A percentile compares a stretch with the other conserved stretches of the same genome.
These are phyloP conservation scores for Operophtera brumata DNA, from an alignment of 2,888 invertebrate species.

Conservation along the genomic window DNA sequence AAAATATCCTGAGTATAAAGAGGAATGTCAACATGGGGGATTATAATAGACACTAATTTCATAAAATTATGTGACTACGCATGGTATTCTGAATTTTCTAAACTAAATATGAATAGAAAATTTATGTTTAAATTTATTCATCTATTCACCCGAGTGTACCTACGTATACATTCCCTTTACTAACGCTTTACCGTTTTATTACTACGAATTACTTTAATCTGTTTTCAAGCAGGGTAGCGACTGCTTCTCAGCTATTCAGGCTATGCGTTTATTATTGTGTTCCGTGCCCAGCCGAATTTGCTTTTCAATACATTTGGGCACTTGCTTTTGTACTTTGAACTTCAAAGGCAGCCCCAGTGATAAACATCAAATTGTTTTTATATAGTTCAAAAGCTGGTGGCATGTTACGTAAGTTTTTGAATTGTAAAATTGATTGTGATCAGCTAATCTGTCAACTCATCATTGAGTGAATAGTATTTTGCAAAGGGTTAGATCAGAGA, in stretches of 20 bases:
- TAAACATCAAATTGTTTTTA: background rate
- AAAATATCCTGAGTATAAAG: too few relatives aligned
- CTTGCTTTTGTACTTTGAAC: conserved; percentile 6
- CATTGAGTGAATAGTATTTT: too few relatives aligned
- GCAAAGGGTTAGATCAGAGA: too few relatives aligned
- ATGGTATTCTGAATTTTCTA: too few relatives aligned
- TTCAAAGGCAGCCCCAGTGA: background rate
- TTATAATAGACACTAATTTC: too few relatives aligned
- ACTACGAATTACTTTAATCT: conserved; percentile 44
- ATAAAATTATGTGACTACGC: too few relatives aligned
- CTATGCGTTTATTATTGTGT: conserved; percentile 20
- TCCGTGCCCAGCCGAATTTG: conserved; percentile 3
- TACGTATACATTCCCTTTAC: conserved; percentile 32
- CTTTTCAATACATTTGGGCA: conserved; percentile 2
- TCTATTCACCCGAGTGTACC: conserved; percentile 18
- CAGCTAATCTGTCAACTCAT: too few relatives aligned
- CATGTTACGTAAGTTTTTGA: too few relatives aligned
- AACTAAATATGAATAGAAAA: too few relatives aligned
- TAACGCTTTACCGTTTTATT: conserved; percentile 45
- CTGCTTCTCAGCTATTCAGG: conserved; percentile 33
- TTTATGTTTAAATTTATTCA: background rate
- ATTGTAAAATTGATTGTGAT: too few relatives aligned
- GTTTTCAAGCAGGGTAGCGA: conserved; percentile 34
- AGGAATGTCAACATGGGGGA: too few relatives aligned
- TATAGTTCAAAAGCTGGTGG: too few relatives aligned